phyloP scores from a whole-genome alignment of 2,797 vertebrate genomes.

The Selene dorsalis region DNA sequence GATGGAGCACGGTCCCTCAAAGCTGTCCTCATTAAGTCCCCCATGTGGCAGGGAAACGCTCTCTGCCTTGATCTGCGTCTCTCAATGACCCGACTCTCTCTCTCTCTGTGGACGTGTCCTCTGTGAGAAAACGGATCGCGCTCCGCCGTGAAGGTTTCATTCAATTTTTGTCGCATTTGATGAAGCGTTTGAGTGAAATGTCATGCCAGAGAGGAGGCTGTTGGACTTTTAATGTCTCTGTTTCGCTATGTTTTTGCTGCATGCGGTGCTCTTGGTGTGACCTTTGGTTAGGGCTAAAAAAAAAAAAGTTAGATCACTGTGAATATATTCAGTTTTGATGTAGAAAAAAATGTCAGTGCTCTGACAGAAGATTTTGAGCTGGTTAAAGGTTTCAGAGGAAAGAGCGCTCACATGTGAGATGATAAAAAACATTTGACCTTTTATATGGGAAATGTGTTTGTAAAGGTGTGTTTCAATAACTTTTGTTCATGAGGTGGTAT shows the following conservation, averaged over 20 bases:
- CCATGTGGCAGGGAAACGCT: slow-evolving; percentile 48
- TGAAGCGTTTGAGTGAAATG: slow-evolving; percentile 23
- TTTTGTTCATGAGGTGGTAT: slow-evolving; percentile 50
- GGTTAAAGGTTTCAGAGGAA: slow-evolving; percentile 33
- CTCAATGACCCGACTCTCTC: slow-evolving; percentile 56
- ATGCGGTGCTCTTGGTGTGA: slow-evolving; percentile 12
- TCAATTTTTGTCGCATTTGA: slow-evolving; percentile 38
- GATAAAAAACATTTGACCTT: slow-evolving; percentile 59
- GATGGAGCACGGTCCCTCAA: slow-evolving; percentile 47
- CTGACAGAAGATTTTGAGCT: slow-evolving; percentile 29
- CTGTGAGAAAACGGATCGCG: slow-evolving; percentile 37
- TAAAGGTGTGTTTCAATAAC: slow-evolving; percentile 34
- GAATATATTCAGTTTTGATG: slow-evolving; percentile 38
- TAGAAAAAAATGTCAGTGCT: slow-evolving; percentile 53
- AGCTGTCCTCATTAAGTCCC: slow-evolving; percentile 62
- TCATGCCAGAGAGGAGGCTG: slow-evolving; percentile 3
- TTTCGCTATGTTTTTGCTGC: slow-evolving; percentile 34
- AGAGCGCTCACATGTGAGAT: slow-evolving; percentile 32
- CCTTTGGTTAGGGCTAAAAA: slow-evolving; percentile 37
- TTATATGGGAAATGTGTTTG: slow-evolving; percentile 34
- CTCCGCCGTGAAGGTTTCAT: slow-evolving; percentile 41
- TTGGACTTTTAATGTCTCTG: slow-evolving; percentile 12
- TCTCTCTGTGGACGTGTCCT: slow-evolving; percentile 48
- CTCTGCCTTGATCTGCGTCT: slow-evolving; percentile 58
- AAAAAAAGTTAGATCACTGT: slow-evolving; percentile 9